Evolutionary conservation across 2,888 invertebrate species (phyloP), one percentile per base, ranked within the genome.

Genomic region (Pseudococcus longispinus): DNA sequence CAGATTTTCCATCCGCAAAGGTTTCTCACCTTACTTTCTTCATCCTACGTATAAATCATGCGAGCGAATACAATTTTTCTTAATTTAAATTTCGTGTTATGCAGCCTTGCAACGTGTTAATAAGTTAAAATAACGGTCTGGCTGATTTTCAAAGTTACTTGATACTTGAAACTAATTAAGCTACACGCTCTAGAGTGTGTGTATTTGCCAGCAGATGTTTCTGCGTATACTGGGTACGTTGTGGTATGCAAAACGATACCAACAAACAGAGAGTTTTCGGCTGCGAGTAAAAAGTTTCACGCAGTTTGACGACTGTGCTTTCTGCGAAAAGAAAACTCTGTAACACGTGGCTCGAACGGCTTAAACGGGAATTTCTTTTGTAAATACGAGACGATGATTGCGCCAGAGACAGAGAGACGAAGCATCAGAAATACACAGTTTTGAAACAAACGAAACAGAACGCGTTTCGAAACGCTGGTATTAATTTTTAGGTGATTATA

Each of bases 141-240:
- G 23, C 15, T 60, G 8, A 60, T 60, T 23, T 60, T 60, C 60
- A 13, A 60, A 60, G 60, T 60, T 60, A 60, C 23, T 60, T 15
- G 29, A 70, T 29, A 15, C 60, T 37, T 8, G 37, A 2, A 9
- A 60, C 23, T 70, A 70, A 70, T 70, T 70, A 70, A 70, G 29
- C 32, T 18, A 29, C 11, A n/a, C 18, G 3, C 4, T 60, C n/a
- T 55, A n/a, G n/a, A n/a, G 15, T n/a, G n/a, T 26, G 11, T 70
- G 15, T 70, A 29, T 70, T 29, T 70, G 70, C 29, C 70, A 70
- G 70, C 70, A 70, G 70, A 70, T 70, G 70, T 70, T 70, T 18
- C 29, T 1, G 55, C n/a, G n/a, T 55, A n/a, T 55, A 55, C n/a
- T 8, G 4, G 20, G 6, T 65, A 65, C 20, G 65, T 65, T 26